Base-by-base conservation (phyloP, 2,888 invertebrate genomes). In the Drosophila longiperda region DNA sequence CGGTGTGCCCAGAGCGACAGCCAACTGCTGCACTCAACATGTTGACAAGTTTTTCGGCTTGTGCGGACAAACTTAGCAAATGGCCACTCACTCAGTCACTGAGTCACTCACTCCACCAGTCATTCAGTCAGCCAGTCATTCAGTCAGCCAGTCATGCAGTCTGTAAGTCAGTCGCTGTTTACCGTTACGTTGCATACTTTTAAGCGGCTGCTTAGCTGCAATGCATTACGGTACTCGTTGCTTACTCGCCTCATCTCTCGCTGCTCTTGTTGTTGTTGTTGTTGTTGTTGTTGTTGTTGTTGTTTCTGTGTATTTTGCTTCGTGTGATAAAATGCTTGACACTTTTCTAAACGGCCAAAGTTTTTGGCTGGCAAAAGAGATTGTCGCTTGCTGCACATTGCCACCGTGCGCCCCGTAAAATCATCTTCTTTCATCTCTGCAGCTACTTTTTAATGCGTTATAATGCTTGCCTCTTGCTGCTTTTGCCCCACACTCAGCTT, bases 281-380 rank as follows among this genome's bases (percentile, higher is more conserved):
- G 55, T 60, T 69, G 34, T 33, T 48, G 32, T 61, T 73, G 48
- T 32, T 36, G 34, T n/a, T 57, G 57, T 61, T 71, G 60, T 59
- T 72, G 66, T 68, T 79, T 60, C 45, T 68, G 70, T 73, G 67
- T 66, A 66, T 71, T 75, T 76, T 34, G 83, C 83, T 66, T 72
- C 62, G 70, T 80, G 88, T 86, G 87, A 89, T 87, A 87, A 89
- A 87, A 87, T 83, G 87, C 89, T 87, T 87, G 89, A 87, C 87
- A 89, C 85, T 87, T 89, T 86, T 84, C 89, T 89, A 85, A 89
- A 85, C 85, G 87, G 83, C 85, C 75, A 89, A 89, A 84, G 78
- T 87, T 87, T 87, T 86, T 82, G 79, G 88, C 82, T 82, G 58
- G 73, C 84, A 73, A 23, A 23, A 83, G 87, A 84, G 85, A 84